These are phyloP conservation scores for Theretra japonica DNA, from an alignment of 2,888 invertebrate species.

Conservation along the genomic window DNA sequence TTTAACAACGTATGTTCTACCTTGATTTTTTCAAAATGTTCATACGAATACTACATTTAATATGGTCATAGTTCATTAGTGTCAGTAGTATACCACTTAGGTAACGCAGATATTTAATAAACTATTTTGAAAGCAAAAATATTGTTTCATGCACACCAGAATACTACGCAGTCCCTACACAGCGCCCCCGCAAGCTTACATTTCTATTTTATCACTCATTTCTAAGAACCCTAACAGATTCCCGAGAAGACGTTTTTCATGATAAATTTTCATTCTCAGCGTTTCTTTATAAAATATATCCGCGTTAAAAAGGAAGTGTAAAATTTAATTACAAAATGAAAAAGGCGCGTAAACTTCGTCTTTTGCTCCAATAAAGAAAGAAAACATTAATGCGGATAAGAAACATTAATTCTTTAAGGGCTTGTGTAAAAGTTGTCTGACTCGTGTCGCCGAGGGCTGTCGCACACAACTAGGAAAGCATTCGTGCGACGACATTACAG, in stretches of 20 bases:
- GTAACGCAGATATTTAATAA: too few relatives aligned
- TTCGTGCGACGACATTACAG: not conserved
- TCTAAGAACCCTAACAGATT: conserved; percentile 6
- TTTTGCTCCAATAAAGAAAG: not conserved
- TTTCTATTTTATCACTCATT: not conserved
- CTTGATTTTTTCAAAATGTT: too few relatives aligned
- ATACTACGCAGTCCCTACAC: not conserved
- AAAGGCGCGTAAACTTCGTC: not conserved
- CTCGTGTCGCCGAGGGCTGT: not conserved
- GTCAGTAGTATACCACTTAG: too few relatives aligned
- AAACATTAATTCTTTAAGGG: conserved; percentile 3
- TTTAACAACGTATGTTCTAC: too few relatives aligned
- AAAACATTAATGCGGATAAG: conserved; percentile 6
- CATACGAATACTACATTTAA: too few relatives aligned
- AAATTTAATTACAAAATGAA: not conserved
- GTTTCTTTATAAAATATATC: not conserved
- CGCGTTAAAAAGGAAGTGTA: not conserved
- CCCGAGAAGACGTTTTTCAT: not conserved
- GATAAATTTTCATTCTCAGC: not conserved
- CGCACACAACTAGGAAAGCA: not conserved
- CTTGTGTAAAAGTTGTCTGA: not conserved
- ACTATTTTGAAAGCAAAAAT: too few relatives aligned
- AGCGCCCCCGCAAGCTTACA: not conserved
- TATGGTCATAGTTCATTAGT: too few relatives aligned
- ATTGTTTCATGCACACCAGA: not conserved